phyloP scores from a whole-genome alignment of 2,797 vertebrate genomes.

The Peromyscus nudipes region DNA sequence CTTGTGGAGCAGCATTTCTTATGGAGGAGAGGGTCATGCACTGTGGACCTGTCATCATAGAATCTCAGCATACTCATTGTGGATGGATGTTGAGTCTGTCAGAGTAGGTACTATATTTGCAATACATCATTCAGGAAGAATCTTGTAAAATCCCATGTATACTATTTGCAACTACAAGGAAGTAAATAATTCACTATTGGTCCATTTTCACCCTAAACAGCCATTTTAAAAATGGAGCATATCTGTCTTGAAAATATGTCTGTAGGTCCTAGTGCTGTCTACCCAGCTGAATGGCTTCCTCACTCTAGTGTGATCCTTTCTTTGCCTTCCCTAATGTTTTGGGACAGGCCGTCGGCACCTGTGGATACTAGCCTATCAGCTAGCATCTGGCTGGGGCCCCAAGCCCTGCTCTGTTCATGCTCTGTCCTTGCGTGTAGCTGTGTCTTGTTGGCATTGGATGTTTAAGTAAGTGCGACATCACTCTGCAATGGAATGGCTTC shows the following conservation, averaged over 20 bases:
- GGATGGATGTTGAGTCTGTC: background rate
- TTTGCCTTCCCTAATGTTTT: background rate
- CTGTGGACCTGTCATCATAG: background rate
- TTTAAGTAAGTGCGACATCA: no score
- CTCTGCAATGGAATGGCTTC: background rate
- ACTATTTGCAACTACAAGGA: background rate
- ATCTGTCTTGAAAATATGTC: background rate
- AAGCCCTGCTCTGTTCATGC: background rate
- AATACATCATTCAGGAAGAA: background rate
- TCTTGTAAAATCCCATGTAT: background rate
- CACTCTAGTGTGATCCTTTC: background rate
- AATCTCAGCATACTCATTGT: background rate
- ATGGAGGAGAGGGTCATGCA: background rate
- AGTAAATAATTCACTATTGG: background rate
- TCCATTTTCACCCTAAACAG: slow-evolving; percentile 4
- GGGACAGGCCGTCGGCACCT: background rate
- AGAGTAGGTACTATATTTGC: background rate
- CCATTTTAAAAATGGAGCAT: background rate
- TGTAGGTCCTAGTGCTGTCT: background rate
- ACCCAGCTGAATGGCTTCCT: background rate
- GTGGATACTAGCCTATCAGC: background rate
- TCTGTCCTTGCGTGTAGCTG: background rate
- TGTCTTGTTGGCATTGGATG: background rate
- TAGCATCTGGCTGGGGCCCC: background rate
- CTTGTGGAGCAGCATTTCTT: background rate